Base-by-base conservation (phyloP, 2,797 vertebrate genomes). In the Spea hammondii region DNA sequence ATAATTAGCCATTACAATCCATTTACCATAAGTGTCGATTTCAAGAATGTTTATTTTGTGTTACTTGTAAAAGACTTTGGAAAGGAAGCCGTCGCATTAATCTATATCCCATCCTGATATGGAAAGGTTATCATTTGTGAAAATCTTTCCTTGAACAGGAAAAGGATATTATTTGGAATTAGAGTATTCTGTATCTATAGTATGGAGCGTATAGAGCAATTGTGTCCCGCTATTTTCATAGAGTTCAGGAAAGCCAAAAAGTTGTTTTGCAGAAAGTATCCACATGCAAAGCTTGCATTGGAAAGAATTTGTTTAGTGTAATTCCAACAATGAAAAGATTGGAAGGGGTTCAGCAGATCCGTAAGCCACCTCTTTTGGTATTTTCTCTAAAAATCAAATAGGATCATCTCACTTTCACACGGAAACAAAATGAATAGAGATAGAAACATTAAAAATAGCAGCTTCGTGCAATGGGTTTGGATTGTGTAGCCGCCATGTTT, bases 21-120 rank as follows among this genome's bases (percentile, higher is more conserved):
- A 73, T 73, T 81, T 77, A 46, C 64, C 44, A 74, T 62, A 4
- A 12, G 46, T 53, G 69, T 69, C 11, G 64, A 77, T 67, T 68
- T 79, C 45, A 5, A 45, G 50, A 55, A 53, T 14, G 6, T 53
- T 46, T 47, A 12, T 45, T 76, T 51, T 6, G 72, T 50, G 46
- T 48, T 65, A 47, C 17, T 10, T 32, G 59, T 6, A 72, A 48
- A 60, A 48, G 45, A 48, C 55, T 12, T 9, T 59, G 55, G n/a
- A 14, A 62, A 17, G n/a, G 55, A 59, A 59, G 5, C 12, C 10
- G 11, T 59, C 3, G 5, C 12, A 59, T 59, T 5, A 13, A 59
- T 13, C 55, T 59, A 59, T 59, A 59, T 59, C 3, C 12, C 12
- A 7, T 7, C 6, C 51, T 53, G 51, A 11, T 32, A 32, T 32